Evolutionary conservation across 2,888 invertebrate species (phyloP), one percentile per base, ranked within the genome.

Genomic region (Phortica magna): DNA sequence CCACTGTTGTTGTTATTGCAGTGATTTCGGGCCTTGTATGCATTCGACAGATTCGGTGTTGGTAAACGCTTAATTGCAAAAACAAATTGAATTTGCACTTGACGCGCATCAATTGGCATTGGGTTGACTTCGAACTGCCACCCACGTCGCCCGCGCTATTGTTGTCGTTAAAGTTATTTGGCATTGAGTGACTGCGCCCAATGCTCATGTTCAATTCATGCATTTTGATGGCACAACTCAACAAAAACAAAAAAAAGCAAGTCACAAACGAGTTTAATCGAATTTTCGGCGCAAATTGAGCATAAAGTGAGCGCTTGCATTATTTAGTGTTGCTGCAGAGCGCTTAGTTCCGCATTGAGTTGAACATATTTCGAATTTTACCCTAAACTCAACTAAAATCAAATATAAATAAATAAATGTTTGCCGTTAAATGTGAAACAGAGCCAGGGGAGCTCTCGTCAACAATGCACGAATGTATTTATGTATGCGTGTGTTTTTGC

Each of bases 61-160:
- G 41, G 59, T 42, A 73, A 59, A 57, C 19, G 41, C 59, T 73
- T 57, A 73, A 67, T 67, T 67, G 42, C 72, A 73, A 73, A 57
- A 59, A 57, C 72, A 73, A 73, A 73, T 73, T 73, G 17, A 59
- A 59, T 73, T 73, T 41, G 17, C 17, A 43, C n/a, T 17, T 19
- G 42, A 22, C 39, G 42, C 39, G 41, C 17, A n/a, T 53, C 53
- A 14, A 10, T 53, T n/a, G 10, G 53, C 31, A 31, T 2, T 31
- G 31, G 5, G 31, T 4, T 31, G 3, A 31, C 31, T 31, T 31
- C 3, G 31, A 31, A 31, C 5, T 31, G 5, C 31, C 2, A 31
- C 31, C 31, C 31, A 31, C 31, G 3, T 4, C 31, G 31, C 31
- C 31, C 31, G 31, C 31, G 2, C 31, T 31, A 4, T 31, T 31